These are phyloP conservation scores for Platysteira castanea DNA, from an alignment of 2,113 vertebrate genomes.

Conservation along the genomic window DNA sequence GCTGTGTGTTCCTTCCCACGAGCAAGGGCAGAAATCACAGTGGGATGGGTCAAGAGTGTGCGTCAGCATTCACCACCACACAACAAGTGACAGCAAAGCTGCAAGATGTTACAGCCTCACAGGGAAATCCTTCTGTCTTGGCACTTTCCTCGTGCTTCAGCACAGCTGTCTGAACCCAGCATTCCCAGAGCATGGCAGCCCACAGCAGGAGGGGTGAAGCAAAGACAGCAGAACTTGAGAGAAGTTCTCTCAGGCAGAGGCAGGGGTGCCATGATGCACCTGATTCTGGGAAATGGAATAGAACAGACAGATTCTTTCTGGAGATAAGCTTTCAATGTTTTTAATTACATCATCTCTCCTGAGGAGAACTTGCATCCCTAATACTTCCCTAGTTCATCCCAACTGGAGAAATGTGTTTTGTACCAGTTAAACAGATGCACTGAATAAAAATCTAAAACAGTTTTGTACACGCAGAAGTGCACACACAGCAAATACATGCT, in stretches of 20 bases:
- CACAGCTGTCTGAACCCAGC: not conserved
- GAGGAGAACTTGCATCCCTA: not conserved
- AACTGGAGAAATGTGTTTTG: not conserved
- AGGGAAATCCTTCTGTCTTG: not conserved
- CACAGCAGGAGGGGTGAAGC: accelerated
- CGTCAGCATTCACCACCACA: accelerated
- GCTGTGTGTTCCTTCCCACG: accelerated
- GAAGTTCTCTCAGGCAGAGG: not conserved
- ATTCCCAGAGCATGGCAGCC: not conserved
- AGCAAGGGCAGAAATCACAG: not conserved
- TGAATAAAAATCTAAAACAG: not conserved
- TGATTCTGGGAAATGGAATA: not conserved
- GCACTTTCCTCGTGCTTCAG: not conserved
- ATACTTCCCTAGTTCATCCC: not conserved
- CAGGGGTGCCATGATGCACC: not conserved
- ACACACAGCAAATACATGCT: not conserved
- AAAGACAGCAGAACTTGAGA: not conserved
- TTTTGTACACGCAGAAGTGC: not conserved
- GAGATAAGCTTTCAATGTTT: not conserved
- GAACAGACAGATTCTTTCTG: not conserved
- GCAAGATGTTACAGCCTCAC: not conserved
- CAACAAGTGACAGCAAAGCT: not conserved
- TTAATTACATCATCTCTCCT: not conserved
- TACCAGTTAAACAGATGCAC: not conserved
- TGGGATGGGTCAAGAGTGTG: not conserved